Evolutionary conservation across 53 echinoderm and acorn worm species (phyloP), one percentile per base, ranked within the genome.

Genomic region (Holothuria scabra): DNA sequence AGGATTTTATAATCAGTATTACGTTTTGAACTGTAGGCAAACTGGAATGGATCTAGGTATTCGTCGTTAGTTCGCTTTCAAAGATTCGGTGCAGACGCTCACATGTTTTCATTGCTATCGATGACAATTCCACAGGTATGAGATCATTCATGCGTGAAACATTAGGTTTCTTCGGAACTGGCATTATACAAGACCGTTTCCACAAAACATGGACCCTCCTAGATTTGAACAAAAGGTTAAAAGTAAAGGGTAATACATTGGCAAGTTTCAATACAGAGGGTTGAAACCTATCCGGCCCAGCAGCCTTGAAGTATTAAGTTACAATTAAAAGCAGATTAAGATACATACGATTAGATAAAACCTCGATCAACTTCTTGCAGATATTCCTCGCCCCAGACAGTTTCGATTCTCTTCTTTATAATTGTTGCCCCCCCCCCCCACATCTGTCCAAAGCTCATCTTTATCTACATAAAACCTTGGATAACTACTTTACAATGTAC

Each of bases 71-170:
- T n/a, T n/a, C n/a, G 69, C 46, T 84, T 85, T 12, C 74, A 12
- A 56, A 5, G 33, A 26, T 85, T 85, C 35, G 59, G 33, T 31
- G 21, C 38, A 85, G 14, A 23, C 60, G 58, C 59, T 85, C 56
- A 67, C 65, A 66, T 37, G 29, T 35, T 46, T 85, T 85, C 74
- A 74, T 85, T 72, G 74, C 48, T 18, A 85, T 72, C 49, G 85
- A 85, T 41, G 85, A 74, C 74, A 85, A 46, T 59, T 60, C 85
- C 59, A 74, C 74, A n/a, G 85, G 84, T 84, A 18, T 79, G 28
- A 28, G 32, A 58, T 58, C 80, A 16, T 79, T 58, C 31, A 76
- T 52, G n/a, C 28, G 20, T 12, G 48, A 5, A 32, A 30, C 28
- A 55, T 25, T 58, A 56, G 80, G 10, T 30, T 28, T 79, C 59